Percentiles rank a stretch among this genome's conserved stretches.
phyloP scores from a whole-genome alignment of 2,113 vertebrate species.

The Rynchops niger region DNA sequence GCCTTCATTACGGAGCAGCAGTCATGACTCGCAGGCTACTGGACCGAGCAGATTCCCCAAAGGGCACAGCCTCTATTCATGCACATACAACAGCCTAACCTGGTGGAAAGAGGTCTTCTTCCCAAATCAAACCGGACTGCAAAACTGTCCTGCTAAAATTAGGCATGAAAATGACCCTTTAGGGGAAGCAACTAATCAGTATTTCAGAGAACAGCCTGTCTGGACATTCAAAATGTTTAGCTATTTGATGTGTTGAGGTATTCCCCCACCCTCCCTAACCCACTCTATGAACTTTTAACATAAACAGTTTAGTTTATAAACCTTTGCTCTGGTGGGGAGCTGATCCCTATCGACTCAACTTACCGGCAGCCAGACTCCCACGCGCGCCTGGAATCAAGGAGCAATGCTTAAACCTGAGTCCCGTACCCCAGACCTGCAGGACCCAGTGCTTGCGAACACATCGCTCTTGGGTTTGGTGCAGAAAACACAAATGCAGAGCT shows the following conservation, averaged over 20 bases:
- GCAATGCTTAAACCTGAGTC: not conserved
- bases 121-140: not conserved
- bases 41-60: not conserved
- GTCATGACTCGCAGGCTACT: not conserved
- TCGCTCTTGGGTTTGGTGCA: not conserved
- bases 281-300: not conserved
- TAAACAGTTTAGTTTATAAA: slow-evolving; percentile 5
- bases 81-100: not conserved
- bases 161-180: not conserved
- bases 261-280: not conserved
- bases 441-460: not conserved
- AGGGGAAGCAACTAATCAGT: not conserved
- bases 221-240: not conserved
- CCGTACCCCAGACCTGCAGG: not conserved
- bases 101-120: not conserved
- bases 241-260: not conserved
- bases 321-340: not conserved
- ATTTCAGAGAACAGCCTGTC: not conserved
- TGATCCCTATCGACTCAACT: not conserved
- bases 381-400: not conserved
- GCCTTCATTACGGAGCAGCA: not conserved
- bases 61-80: not conserved
- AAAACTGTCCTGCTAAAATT: not conserved
- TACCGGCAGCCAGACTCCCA: not conserved
- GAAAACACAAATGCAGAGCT: not conserved